phyloP scores from a whole-genome alignment of 2,113 vertebrate species.

The Zeus faber region DNA sequence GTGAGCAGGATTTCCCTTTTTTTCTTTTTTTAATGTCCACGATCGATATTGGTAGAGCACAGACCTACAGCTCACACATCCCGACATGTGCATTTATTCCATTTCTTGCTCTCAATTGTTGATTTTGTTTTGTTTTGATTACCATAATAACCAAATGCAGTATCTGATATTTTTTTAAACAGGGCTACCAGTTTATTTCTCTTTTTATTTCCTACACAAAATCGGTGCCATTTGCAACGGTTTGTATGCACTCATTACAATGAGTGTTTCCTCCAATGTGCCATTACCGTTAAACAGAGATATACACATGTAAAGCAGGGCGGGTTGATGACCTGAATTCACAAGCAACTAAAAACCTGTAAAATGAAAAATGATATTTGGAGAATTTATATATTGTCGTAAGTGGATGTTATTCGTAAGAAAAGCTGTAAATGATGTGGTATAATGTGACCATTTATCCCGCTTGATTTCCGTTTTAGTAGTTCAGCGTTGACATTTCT shows the following conservation, averaged over 20 bases:
- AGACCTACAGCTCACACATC: conserved; percentile 1
- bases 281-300: conserved; percentile 49
- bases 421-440: conserved; percentile 23
- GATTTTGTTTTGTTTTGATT: not conserved
- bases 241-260: conserved; percentile 25
- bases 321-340: conserved; percentile 22
- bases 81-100: conserved; percentile 13
- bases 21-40: not conserved
- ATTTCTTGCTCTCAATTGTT: conserved; percentile 1
- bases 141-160: not conserved
- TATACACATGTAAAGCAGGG: too few relatives aligned
- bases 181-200: conserved; percentile 15
- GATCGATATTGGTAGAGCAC: not conserved
- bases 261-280: conserved; percentile 60
- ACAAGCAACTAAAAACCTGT: conserved; percentile 3
- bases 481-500: too few relatives aligned
- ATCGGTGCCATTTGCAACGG: conserved; percentile 50
- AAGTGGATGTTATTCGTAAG: conserved; percentile 17
- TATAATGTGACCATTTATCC: too few relatives aligned
- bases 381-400: conserved; percentile 9
- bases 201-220: conserved; percentile 32
- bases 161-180: conserved; percentile 5
- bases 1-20: not conserved
- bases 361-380: not conserved
- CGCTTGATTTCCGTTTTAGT: too few relatives aligned